Evolutionary conservation across 2,113 vertebrate species (phyloP).

Genomic region (Thermophis baileyi): DNA sequence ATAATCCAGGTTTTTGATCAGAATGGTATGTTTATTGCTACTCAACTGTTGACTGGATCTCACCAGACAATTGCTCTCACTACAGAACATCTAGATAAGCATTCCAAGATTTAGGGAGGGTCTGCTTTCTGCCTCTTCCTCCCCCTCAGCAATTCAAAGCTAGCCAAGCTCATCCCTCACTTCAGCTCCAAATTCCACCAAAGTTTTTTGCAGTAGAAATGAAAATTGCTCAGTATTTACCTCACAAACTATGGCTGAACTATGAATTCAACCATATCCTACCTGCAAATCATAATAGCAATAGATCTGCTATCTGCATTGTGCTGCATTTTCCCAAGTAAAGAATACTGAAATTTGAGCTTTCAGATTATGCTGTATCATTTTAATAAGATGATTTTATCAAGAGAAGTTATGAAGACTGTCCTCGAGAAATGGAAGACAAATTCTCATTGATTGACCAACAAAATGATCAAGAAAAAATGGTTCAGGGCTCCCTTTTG

Average conservation of each 20-base stretch:
- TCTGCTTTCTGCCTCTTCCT: background rate
- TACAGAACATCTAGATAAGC: too few species aligned
- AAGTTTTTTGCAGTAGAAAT: background rate
- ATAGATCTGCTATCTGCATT: background rate
- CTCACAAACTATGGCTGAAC: background rate
- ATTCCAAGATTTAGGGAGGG: too few species aligned
- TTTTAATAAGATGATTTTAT: background rate
- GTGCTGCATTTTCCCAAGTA: background rate
- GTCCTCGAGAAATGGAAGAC: background rate
- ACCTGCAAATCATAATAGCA: background rate
- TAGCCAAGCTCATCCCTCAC: background rate
- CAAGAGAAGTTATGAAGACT: background rate
- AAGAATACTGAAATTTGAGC: background rate
- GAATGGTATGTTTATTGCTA: too few species aligned
- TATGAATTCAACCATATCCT: background rate
- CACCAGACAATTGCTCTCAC: too few species aligned
- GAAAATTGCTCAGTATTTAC: background rate
- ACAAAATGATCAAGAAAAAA: constrained; percentile 3
- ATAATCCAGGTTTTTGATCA: too few species aligned
- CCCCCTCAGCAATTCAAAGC: background rate
- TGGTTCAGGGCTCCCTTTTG: background rate
- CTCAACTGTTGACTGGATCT: too few species aligned
- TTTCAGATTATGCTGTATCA: background rate
- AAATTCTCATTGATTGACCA: background rate
- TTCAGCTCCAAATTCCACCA: background rate